A percentile compares a stretch with the other conserved stretches of the same genome.
phyloP scores from a whole-genome alignment of 2,113 vertebrate genomes.

The Sinocyclocheilus grahami region DNA sequence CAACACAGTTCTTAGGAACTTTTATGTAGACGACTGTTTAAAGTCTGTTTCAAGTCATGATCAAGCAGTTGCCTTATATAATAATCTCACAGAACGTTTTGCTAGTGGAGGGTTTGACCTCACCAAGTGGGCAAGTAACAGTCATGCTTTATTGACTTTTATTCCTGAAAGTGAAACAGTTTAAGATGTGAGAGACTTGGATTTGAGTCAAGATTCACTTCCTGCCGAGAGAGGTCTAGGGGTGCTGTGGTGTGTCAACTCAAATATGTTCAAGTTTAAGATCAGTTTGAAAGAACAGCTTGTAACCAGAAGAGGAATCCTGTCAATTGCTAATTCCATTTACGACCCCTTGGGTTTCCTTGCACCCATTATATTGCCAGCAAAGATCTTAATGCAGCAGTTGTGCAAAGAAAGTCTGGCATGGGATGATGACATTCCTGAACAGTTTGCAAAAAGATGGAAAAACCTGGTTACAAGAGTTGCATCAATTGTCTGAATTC shows the following conservation, averaged over 20 bases:
- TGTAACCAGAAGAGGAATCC: no score
- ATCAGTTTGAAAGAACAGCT: conserved; percentile 1
- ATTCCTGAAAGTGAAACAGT: background rate
- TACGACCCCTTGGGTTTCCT: background rate
- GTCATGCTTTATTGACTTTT: background rate
- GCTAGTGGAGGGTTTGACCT: background rate
- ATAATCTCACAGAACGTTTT: background rate
- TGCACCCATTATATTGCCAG: background rate
- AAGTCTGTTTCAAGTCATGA: background rate
- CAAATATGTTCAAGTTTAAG: conserved; percentile 15
- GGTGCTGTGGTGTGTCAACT: background rate
- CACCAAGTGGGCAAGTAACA: background rate
- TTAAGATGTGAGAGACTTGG: background rate
- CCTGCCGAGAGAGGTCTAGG: conserved; percentile 16
- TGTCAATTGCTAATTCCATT: no score
- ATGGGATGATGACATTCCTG: conserved; percentile 4
- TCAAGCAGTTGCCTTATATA: background rate
- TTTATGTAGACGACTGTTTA: background rate
- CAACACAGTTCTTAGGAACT: background rate
- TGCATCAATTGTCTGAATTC: background rate
- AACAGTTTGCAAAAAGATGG: conserved; percentile 5
- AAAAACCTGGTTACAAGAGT: background rate
- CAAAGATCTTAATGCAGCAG: background rate
- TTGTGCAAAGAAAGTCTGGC: background rate
- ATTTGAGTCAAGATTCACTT: background rate